phyloP scores from a whole-genome alignment of 2,797 vertebrate genomes.

The Sebastes vulpes region DNA sequence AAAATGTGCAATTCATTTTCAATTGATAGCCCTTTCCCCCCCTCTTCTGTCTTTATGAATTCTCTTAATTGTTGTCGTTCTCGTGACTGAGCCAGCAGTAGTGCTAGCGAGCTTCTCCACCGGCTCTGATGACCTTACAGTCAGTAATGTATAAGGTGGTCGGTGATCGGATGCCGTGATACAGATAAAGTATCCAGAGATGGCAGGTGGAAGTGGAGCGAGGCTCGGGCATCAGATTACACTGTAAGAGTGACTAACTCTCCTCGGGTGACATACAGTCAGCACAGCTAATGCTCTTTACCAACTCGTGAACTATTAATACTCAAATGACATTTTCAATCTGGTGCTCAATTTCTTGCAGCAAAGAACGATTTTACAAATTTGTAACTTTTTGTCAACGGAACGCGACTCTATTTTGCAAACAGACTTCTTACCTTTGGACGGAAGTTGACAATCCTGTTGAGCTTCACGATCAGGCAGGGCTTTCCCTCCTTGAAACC shows the following conservation, averaged over 20 bases:
- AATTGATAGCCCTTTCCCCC: no score
- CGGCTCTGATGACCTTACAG: neutral
- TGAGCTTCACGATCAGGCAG: constrained; percentile 94
- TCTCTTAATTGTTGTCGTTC: no score
- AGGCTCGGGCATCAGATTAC: neutral
- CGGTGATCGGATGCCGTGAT: no score
- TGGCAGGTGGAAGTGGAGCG: no score
- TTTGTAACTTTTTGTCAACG: no score
- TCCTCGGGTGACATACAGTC: neutral
- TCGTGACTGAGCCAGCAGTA: no score
- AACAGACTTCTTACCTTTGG: constrained; percentile 85
- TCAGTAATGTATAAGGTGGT: neutral
- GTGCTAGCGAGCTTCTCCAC: neutral
- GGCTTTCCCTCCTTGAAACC: constrained; percentile 92
- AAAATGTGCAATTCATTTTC: no score
- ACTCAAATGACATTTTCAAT: neutral
- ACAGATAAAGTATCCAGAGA: no score
- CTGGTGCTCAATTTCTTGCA: neutral
- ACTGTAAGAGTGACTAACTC: neutral
- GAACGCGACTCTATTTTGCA: neutral
- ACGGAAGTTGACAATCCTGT: constrained; percentile 93
- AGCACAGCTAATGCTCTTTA: neutral
- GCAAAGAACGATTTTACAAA: neutral
- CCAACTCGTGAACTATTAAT: neutral
- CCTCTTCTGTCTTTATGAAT: no score